Evolutionary conservation across 1,140 invertebrate genomes (phyloP), one percentile per base, ranked within the genome.

Genomic region (Pomacea maculata): DNA sequence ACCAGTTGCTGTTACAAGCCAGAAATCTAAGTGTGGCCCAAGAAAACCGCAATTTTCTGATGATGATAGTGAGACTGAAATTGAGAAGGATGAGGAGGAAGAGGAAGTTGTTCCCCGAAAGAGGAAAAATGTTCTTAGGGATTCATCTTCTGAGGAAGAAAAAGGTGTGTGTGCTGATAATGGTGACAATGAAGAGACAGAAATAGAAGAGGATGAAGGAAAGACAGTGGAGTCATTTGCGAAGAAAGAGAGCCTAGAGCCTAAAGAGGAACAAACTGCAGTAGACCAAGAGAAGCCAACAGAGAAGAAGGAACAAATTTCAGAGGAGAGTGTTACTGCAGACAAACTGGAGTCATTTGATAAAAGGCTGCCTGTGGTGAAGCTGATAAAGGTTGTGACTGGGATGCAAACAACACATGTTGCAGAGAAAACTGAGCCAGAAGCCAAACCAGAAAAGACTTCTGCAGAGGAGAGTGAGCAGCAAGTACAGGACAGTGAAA

Each of bases 121-220:
- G 34, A 83, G 78, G 75, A 83, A 83, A 61, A 83, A 83, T 78
- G 82, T 83, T 45, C 63, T 83, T 5, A 61, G 82, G 45, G 72
- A 80, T 68, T 73, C 70, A 1, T 83, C 82, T 11, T 76, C 82
- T 45, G 82, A 83, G 45, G 82, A 83, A 61, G 82, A 80, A 80
- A 34, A 65, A 73, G 72, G 0, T 14, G 19, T 7, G 72, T 63
- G 78, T 17, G 67, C 9, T 15, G 70, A 74, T 45, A 34, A 74
- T 67, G 73, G 63, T 21, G 75, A 78, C 21, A 68, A 68, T 12
- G 70, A 75, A 65, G 78, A 61, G 45, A 75, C 54, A 67, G 76
- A 78, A 71, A 52, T 70, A 21, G 71, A 82, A 29, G 75, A 55
- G 25, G 76, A 70, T 4, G n/a, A 57, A 9, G 54, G 57, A 52